A percentile compares a stretch with the other conserved stretches of the same genome.
These are phyloP conservation scores for Aix galericulata DNA, from an alignment of 2,113 vertebrate genomes.

Conservation along the genomic window DNA sequence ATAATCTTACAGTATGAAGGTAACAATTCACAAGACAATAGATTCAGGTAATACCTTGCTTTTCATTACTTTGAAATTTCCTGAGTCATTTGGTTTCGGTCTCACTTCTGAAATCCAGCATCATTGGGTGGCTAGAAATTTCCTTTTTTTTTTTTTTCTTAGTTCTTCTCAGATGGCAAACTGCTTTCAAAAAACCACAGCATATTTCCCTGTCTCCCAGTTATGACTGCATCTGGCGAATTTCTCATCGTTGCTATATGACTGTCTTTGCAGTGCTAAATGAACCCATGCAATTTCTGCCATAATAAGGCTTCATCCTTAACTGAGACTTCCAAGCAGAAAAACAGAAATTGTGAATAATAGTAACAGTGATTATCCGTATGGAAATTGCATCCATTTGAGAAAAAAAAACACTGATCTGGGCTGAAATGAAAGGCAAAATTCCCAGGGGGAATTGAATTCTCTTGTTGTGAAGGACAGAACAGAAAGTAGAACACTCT, in stretches of 20 bases:
- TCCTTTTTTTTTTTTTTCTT: neutral
- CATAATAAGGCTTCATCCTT: neutral
- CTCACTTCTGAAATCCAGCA: conserved; percentile 52
- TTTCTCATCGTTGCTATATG: conserved; percentile 20
- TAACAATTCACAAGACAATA: conserved; percentile 25
- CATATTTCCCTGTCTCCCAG: neutral
- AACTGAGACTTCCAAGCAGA: neutral
- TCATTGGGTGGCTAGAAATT: conserved; percentile 1
- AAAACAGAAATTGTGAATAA: neutral
- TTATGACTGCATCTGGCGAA: neutral
- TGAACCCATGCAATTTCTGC: neutral
- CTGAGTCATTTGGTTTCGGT: conserved; percentile 56
- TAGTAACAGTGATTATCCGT: neutral
- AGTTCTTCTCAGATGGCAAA: conserved; percentile 42
- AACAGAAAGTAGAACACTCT: neutral
- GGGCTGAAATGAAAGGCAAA: neutral
- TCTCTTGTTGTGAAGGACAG: neutral
- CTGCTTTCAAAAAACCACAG: conserved; percentile 55
- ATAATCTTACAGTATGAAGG: conserved; percentile 38
- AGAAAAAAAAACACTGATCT: neutral
- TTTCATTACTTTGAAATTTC: conserved; percentile 62
- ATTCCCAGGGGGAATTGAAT: neutral
- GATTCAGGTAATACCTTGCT: conserved; percentile 27
- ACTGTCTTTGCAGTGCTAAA: neutral
- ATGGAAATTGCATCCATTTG: neutral